Evolutionary conservation across 2,797 vertebrate species (phyloP), one percentile per base, ranked within the genome.

Genomic region (Myoxocephalus aenaeus): DNA sequence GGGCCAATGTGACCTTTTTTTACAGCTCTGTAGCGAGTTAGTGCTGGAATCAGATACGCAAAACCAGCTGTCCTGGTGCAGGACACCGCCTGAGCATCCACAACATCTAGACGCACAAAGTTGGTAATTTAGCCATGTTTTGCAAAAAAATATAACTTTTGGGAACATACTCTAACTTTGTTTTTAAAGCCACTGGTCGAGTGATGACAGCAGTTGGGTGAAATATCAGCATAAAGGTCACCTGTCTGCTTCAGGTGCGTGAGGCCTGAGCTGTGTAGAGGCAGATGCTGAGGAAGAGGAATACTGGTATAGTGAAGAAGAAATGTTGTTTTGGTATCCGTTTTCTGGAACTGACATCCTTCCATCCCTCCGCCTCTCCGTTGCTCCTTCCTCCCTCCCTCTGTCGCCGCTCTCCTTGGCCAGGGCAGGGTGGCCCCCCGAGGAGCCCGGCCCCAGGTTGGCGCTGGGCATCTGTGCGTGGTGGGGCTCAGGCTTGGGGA

Each of bases 401-500:
- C 73, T 8, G 0, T 32, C 2, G 0, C 92, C 89, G 8, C 91
- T 95, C 89, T 99, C 97, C 94, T 96, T 97, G 89, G 95, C 94
- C 80, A 96, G 92, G 0, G 95, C 95, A 7, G 96, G 96, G 78
- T 96, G 96, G 61, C 96, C 92, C 0, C 50, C 93, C 5, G 95
- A 92, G 0, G 94, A 93, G 53, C 70, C 92, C 0, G 90, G 62
- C 0, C 58, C 91, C 0, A 87, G 65, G 0, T 90, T 93, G 65
- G 90, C 80, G 74, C 89, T 92, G 66, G 97, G 97, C 57, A 94
- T 95, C 86, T 97, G 96, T 74, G 97, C 95, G 0, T 95, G 97
- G 86, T 96, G 97, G 0, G 96, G 96, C 84, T 98, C 97, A 0
- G 94, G 95, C 72, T 95, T 95, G 22, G 97, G 96, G 65, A 97